Base-by-base conservation (phyloP, 2,888 invertebrate species). In the Erebia ligea region DNA sequence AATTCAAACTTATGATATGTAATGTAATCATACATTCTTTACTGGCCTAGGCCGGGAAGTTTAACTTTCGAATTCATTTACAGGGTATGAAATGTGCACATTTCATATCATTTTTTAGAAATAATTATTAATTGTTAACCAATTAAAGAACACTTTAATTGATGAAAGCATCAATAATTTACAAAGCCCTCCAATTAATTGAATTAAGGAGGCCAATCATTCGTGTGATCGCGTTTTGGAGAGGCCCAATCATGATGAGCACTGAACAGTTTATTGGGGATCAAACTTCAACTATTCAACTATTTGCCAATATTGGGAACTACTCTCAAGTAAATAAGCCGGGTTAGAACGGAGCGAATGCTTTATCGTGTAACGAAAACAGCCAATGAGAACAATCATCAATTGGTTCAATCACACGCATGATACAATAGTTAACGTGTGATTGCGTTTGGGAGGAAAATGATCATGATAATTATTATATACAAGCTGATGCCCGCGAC, bases 261-360 rank as follows among this genome's bases (percentile, higher is more conserved):
- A 48, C 61, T 62, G 21, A 21, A 45, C 8, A 62, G 62, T 48
- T 48, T 21, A 21, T 48, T 19, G 21, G 48, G 48, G 19, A n/a
- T 58, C 40, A 17, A 17, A 61, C 17, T 61, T 17, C 17, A 48
- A 21, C 61, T 19, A 19, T 61, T 17, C 42, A 61, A 17, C 62
- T 62, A 62, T 62, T 62, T 21, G 15, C 62, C 17, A 21, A 62
- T 62, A 62, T 15, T 21, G 15, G 9, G 42, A 42, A 48, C 62
- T 15, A 21, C 21, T 45, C 59, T 57, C 56, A 21, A 25, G 21
- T 13, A 13, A 25, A 25, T 57, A 57, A 57, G 56, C 56, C 13
- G 56, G 11, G 19, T 57, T 57, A 6, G 13, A 57, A 21, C 56
- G 10, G 54, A 57, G 25, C 25, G 15, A 57, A 15, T 8, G 25